Conservation (phyloP, 2,113 vertebrate species). For the Toxotes jaculatrix region DNA sequence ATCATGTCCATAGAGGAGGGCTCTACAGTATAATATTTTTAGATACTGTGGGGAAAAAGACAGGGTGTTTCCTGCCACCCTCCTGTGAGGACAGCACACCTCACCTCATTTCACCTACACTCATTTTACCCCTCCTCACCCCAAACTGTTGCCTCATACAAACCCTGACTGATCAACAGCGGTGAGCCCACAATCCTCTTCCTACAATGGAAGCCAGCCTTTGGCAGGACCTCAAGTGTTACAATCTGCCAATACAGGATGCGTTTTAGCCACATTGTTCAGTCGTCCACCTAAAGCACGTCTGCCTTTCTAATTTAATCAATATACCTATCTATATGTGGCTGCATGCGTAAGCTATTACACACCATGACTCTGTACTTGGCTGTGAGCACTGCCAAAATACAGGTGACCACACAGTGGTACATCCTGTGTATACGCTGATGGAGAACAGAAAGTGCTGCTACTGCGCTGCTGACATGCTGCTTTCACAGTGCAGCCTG, state of each 20-base stretch:
- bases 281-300: not conserved
- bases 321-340: not conserved
- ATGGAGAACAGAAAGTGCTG: too few relatives aligned
- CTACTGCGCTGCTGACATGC: too few relatives aligned
- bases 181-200: conserved; percentile 18
- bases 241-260: conserved; percentile 5
- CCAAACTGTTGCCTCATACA: conserved; percentile 18
- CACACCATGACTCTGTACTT: too few relatives aligned
- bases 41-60: not conserved
- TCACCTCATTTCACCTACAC: conserved; percentile 2
- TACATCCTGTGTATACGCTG: not conserved
- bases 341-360: not conserved
- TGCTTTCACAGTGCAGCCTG: too few relatives aligned
- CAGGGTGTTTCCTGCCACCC: too few relatives aligned
- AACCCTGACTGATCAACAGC: conserved; percentile 30
- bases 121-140: conserved; percentile 24
- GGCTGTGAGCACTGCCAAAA: not conserved
- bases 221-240: conserved; percentile 37
- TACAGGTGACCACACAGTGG: not conserved
- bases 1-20: not conserved
- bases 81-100: conserved; percentile 16
- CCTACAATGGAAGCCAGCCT: conserved; percentile 22
- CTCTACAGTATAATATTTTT: not conserved
- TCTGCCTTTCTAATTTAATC: not conserved
- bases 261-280: not conserved